Conservation (phyloP, 1,140 invertebrate species). For the Bombus confusus region DNA sequence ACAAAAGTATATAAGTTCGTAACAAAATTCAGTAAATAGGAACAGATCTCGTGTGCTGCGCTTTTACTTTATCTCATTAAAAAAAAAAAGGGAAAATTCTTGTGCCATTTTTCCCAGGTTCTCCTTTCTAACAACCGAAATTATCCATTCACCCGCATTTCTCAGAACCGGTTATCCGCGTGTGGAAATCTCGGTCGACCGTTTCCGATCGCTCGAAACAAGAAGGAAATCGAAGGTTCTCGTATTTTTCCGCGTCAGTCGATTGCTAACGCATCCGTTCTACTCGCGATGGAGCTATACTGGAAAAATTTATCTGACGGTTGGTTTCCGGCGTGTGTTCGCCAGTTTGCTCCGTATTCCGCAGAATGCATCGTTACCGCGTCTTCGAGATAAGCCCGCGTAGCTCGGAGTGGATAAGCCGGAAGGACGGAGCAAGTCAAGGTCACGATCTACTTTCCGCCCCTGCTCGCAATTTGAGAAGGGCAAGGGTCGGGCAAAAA, state of each 20-base stretch:
- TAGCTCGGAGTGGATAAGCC: background rate
- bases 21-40: background rate
- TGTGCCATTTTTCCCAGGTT: background rate
- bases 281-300: background rate
- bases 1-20: too few relatives aligned
- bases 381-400: background rate
- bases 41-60: background rate
- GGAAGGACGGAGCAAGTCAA: constrained; percentile 29
- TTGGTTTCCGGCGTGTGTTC: background rate
- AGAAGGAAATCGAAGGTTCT: background rate
- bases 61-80: background rate
- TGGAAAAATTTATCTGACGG: background rate
- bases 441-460: constrained; percentile 41
- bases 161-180: background rate
- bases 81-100: background rate
- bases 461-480: constrained; percentile 1
- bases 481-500: background rate
- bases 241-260: background rate
- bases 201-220: background rate
- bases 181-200: background rate
- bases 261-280: background rate
- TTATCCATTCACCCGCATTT: background rate
- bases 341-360: background rate
- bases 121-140: background rate
- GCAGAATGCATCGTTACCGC: constrained; percentile 19